phyloP scores from a whole-genome alignment of 2,888 invertebrate genomes.

The Nomada lathburiana region DNA sequence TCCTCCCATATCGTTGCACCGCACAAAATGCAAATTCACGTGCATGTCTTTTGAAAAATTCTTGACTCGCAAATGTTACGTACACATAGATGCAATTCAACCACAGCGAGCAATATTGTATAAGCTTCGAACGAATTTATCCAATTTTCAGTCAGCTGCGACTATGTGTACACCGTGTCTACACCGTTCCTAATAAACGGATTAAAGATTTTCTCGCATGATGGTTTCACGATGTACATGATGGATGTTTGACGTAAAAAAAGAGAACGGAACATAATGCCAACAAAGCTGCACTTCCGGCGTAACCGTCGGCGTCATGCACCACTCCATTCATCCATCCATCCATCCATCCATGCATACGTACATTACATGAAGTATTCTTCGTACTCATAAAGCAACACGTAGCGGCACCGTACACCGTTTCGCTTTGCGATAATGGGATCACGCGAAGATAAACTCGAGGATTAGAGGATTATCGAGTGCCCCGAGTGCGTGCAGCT shows the following conservation, averaged over 20 bases:
- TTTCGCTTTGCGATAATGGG: constrained; percentile 66
- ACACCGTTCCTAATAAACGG: too few species aligned
- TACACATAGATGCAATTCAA: too few species aligned
- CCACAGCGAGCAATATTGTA: too few species aligned
- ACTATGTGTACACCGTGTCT: too few species aligned
- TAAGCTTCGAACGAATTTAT: too few species aligned
- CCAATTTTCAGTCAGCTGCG: too few species aligned
- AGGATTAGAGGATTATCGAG: constrained; percentile 74
- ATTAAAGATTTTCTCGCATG: background rate
- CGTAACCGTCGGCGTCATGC: background rate
- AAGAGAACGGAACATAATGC: background rate
- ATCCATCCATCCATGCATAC: background rate
- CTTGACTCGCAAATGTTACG: background rate
- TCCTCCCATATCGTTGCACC: too few species aligned
- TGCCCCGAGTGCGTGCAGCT: constrained; percentile 66
- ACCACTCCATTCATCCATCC: too few species aligned
- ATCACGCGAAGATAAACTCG: constrained; percentile 72
- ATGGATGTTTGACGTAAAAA: constrained; percentile 12
- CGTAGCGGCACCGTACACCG: constrained; percentile 34
- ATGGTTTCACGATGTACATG: background rate
- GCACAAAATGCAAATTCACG: too few species aligned
- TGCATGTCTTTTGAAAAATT: too few species aligned
- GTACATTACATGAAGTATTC: constrained; percentile 9
- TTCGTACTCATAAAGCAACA: constrained; percentile 45
- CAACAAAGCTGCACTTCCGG: background rate